Evolutionary conservation across 2,113 vertebrate species (phyloP), one percentile per base, ranked within the genome.

Genomic region (Melanerpes formicivorus): DNA sequence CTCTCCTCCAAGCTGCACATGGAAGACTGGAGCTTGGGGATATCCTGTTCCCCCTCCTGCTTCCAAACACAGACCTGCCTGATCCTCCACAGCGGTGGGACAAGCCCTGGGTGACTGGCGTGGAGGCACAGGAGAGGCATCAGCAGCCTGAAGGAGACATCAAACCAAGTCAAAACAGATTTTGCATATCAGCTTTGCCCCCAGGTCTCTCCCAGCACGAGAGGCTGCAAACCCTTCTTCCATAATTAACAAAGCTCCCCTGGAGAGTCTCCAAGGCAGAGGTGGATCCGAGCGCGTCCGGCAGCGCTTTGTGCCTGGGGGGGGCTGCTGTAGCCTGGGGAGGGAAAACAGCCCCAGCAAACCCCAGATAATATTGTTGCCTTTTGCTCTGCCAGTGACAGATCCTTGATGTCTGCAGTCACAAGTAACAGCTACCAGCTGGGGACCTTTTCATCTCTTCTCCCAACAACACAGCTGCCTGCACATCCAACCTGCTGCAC

Each of bases 31-130:
- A 22, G 22, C 1, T 1, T 13, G 42, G 69, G 21, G 56, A 18
- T 50, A 21, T 22, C 15, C 26, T 8, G 0, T 21, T 56, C 14
- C 14, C 42, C 42, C 42, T 50, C 44, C 64, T 74, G 50, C 27
- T 60, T 70, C 79, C 9, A 2, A 23, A 3, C 14, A 3, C 66
- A 12, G 56, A 37, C 9, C 69, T 40, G 80, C 48, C 46, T 4
- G 16, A 7, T 26, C 23, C 44, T 34, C 46, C 2, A 1, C 2
- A 2, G 62, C 74, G 18, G 10, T 3, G 1, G 40, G n/a, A 65
- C 3, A 9, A 44, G 18, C 8, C 56, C 2, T 2, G 2, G 16
- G 4, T 16, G 60, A 40, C 11, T 13, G 30, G 42, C 25, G 32
- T 17, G 23, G 18, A 63, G 63, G 23, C 3, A 13, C 19, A 69